These are phyloP conservation scores for Gryllus bimaculatus DNA, from an alignment of 1,140 invertebrate species.

Conservation along the genomic window DNA sequence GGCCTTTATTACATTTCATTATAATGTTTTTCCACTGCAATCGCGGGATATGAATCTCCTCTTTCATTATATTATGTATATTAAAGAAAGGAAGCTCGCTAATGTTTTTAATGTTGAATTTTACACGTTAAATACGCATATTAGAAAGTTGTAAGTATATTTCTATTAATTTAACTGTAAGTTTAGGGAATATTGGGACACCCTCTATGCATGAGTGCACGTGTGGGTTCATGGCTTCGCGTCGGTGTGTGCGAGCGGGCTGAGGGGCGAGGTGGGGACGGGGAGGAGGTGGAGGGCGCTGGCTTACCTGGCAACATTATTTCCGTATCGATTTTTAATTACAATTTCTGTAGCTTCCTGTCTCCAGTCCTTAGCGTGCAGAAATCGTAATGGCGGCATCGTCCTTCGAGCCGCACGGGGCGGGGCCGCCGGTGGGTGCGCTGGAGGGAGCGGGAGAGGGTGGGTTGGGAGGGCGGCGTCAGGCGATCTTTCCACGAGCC, in stretches of 20 bases:
- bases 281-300: slow-evolving; percentile 19
- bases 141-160: too few species aligned
- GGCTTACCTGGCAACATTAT: slow-evolving; percentile 3
- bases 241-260: slow-evolving; percentile 11
- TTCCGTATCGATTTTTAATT: slow-evolving; percentile 5
- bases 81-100: too few species aligned
- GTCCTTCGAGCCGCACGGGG: neutral
- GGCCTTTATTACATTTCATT: too few species aligned
- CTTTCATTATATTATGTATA: too few species aligned
- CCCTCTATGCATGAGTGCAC: slow-evolving; percentile 21
- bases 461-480: neutral
- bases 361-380: slow-evolving; percentile 24
- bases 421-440: slow-evolving; percentile 20
- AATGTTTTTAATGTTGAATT: too few species aligned
- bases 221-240: neutral
- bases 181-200: too few species aligned
- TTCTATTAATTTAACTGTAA: too few species aligned
- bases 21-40: too few species aligned
- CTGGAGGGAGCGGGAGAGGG: neutral
- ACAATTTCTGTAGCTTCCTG: slow-evolving; percentile 8
- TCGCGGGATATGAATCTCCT: too few species aligned
- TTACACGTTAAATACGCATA: too few species aligned
- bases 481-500: too few species aligned
- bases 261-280: slow-evolving; percentile 20
- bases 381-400: slow-evolving; percentile 20